Conservation (phyloP, 2,113 vertebrate genomes). For the Hypocryptadius cinnamomeus region DNA sequence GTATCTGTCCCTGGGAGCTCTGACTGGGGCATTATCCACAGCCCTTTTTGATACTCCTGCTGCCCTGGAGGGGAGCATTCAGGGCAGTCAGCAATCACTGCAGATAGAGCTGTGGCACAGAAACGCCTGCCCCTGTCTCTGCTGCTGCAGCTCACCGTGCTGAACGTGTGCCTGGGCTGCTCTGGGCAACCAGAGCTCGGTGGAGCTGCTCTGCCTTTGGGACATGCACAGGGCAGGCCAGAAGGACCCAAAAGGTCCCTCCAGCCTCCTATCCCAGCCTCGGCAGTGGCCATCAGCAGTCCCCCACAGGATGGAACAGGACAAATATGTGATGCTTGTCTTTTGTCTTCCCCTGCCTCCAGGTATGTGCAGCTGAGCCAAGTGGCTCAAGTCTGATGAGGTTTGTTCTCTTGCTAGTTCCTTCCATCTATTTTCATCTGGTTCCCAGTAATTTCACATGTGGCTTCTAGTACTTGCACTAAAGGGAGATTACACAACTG, state of each 20-base stretch:
- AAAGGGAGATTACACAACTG: not conserved
- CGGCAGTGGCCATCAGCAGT: not conserved
- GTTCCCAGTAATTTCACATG: not conserved
- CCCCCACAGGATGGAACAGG: not conserved
- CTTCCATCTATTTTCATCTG: not conserved
- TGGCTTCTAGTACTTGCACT: not conserved
- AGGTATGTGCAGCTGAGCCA: not conserved
- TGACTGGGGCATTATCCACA: not conserved
- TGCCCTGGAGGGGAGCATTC: not conserved
- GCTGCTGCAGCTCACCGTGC: not conserved
- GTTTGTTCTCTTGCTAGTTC: not conserved
- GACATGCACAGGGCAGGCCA: not conserved
- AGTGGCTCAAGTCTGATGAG: not conserved
- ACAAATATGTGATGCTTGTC: not conserved
- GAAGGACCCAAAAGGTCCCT: not conserved
- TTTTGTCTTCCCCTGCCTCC: not conserved
- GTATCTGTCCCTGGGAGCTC: not conserved
- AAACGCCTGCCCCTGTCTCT: not conserved
- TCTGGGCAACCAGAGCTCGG: not conserved
- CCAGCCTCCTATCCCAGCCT: not conserved
- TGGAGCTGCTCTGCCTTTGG: not conserved
- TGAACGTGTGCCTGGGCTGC: fast-evolving
- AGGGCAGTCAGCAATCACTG: not conserved
- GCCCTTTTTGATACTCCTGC: not conserved
- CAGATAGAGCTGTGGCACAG: not conserved